phyloP scores from a whole-genome alignment of 2,113 vertebrate genomes.

The Tringa solitaria region DNA sequence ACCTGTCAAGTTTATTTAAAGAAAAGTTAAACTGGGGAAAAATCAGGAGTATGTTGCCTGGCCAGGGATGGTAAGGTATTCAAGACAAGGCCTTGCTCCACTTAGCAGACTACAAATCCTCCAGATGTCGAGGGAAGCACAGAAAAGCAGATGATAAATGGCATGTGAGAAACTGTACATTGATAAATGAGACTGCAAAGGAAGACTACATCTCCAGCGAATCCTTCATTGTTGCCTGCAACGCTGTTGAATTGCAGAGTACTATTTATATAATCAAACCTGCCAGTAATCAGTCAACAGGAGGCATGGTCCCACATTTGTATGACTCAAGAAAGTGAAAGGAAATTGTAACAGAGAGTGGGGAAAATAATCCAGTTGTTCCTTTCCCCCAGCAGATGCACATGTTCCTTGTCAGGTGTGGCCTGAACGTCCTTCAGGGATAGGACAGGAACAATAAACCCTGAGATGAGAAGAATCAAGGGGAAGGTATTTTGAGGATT shows the following conservation, averaged over 20 bases:
- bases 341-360: background rate
- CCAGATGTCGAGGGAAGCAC: constrained; percentile 53
- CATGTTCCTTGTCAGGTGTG: background rate
- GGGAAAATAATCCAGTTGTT: background rate
- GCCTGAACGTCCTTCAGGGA: background rate
- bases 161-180: constrained; percentile 47
- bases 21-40: constrained; percentile 56
- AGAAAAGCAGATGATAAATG: constrained; percentile 69
- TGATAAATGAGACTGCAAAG: constrained; percentile 62
- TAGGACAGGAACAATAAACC: background rate
- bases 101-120: constrained; percentile 69
- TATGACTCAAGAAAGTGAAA: constrained; percentile 28
- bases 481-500: background rate
- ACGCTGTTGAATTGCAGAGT: constrained; percentile 47
- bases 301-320: constrained; percentile 24
- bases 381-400: background rate
- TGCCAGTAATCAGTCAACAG: constrained; percentile 47
- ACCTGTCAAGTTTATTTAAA: constrained; percentile 70
- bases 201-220: constrained; percentile 52
- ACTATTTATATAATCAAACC: constrained; percentile 65
- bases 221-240: constrained; percentile 46
- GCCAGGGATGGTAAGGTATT: constrained; percentile 45
- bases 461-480: background rate
- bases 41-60: constrained; percentile 23
- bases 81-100: constrained; percentile 55